phyloP scores from a whole-genome alignment of 2,113 vertebrate genomes.

The Cyanoramphus novaezelandiae region DNA sequence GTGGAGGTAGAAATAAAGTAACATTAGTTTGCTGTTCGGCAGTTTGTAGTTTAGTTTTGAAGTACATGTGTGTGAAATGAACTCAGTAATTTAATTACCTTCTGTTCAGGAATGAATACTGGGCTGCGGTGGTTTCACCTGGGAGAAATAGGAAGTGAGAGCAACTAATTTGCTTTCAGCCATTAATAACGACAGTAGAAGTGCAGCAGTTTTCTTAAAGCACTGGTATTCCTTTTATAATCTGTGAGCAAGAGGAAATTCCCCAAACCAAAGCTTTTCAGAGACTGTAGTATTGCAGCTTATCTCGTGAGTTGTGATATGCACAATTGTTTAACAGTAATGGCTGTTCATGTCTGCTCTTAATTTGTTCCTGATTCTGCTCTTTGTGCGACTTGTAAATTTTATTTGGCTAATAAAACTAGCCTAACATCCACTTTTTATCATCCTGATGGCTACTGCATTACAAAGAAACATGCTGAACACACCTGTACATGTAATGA shows the following conservation, averaged over 20 bases:
- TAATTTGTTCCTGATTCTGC: background rate
- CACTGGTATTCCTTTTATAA: background rate
- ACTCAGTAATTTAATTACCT: background rate
- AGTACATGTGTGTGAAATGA: background rate
- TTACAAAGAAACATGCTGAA: background rate
- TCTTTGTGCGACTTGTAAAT: background rate
- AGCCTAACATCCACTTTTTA: background rate
- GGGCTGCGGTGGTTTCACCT: background rate
- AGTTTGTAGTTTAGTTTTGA: background rate
- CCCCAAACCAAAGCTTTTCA: background rate
- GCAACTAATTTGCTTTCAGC: background rate
- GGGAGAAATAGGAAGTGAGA: background rate
- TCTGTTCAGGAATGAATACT: background rate
- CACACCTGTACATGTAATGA: background rate
- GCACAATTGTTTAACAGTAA: background rate
- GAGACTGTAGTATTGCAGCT: background rate
- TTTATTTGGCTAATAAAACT: background rate
- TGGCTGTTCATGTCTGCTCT: background rate
- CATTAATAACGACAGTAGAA: background rate
- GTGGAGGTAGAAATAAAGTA: background rate
- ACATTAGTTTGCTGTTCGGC: background rate
- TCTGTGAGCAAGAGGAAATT: background rate
- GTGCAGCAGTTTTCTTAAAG: background rate
- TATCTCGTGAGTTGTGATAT: background rate
- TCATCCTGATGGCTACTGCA: background rate